phyloP scores from a whole-genome alignment of 2,113 vertebrate species.

The Microtus oregoni region DNA sequence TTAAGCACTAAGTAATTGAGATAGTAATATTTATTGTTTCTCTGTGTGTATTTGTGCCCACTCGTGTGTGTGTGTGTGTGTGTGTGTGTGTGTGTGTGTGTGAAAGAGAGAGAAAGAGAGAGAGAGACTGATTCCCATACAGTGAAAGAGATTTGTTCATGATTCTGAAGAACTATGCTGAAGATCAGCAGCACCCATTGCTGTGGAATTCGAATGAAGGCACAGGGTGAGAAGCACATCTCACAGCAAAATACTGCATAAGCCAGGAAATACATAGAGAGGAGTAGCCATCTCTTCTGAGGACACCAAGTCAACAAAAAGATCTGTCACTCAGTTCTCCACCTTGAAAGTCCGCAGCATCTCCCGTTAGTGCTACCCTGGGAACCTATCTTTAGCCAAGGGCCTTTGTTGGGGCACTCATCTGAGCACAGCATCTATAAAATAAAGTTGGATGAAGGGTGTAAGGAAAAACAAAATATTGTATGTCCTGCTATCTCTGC shows the following conservation, averaged over 20 bases:
- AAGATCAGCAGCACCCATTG: background rate
- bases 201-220: background rate
- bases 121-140: background rate
- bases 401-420: background rate
- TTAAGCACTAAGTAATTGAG: background rate
- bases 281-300: background rate
- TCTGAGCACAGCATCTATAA: background rate
- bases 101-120: no score
- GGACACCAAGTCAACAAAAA: background rate
- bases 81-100: no score
- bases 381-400: background rate
- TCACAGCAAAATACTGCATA: background rate
- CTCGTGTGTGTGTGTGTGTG: background rate
- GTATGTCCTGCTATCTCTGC: background rate
- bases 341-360: background rate
- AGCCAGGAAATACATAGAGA: background rate
- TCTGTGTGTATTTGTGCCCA: background rate
- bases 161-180: background rate
- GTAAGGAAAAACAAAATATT: conserved; percentile 21
- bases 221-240: background rate
- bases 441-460: background rate
- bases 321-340: background rate
- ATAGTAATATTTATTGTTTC: background rate
- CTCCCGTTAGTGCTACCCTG: background rate
- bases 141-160: background rate